A percentile compares a stretch with the other conserved stretches of the same genome.
These are phyloP conservation scores for Scolopax rusticola DNA, from an alignment of 2,797 vertebrate genomes.

Conservation along the genomic window DNA sequence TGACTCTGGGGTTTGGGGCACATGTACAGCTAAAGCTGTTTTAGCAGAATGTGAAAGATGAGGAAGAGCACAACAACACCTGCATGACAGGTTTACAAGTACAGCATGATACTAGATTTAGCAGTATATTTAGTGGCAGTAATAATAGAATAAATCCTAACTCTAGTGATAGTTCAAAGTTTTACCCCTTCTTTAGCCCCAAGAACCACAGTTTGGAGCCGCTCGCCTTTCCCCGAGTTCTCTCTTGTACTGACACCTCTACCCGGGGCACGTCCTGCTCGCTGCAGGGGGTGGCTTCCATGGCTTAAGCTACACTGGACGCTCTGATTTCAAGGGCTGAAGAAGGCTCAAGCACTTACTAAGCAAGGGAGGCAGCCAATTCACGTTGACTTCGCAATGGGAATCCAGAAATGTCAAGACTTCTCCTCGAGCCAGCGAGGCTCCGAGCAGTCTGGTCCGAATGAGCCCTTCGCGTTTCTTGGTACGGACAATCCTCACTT, in stretches of 20 bases:
- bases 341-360: constrained; percentile 77
- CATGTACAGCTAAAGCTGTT: constrained; percentile 49
- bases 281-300: neutral
- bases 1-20: constrained; percentile 21
- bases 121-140: neutral
- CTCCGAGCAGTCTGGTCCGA: constrained; percentile 88
- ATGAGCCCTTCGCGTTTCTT: constrained; percentile 92
- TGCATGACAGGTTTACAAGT: neutral
- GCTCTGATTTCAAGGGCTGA: neutral
- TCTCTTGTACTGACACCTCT: neutral
- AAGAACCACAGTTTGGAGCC: neutral
- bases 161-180: neutral
- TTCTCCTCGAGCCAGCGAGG: constrained; percentile 87
- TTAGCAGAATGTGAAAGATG: constrained; percentile 19
- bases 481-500: constrained; percentile 89
- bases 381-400: constrained; percentile 90
- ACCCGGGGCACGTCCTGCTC: neutral
- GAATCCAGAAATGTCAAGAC: constrained; percentile 91
- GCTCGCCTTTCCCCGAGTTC: neutral
- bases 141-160: neutral
- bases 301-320: neutral
- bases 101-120: neutral
- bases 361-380: constrained; percentile 90
- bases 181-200: neutral
- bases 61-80: neutral